phyloP scores from a whole-genome alignment of 1,140 invertebrate genomes.

The Drosophila prosaltans region DNA sequence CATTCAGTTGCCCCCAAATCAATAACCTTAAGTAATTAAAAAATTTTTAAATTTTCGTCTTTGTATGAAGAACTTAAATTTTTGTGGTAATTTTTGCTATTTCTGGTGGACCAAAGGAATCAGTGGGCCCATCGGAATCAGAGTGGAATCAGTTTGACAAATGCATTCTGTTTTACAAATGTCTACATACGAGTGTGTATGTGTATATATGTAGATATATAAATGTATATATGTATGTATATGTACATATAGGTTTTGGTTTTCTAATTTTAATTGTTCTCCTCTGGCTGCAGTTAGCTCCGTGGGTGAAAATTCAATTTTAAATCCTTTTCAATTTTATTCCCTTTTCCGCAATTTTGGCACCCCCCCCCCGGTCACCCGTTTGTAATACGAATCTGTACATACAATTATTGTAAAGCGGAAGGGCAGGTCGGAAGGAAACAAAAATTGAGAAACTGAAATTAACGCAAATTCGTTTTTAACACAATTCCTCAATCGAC shows the following conservation, averaged over 20 bases:
- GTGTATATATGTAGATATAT: constrained; percentile 17
- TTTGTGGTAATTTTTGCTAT: constrained; percentile 17
- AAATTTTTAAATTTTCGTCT: neutral
- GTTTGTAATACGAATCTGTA: constrained; percentile 33
- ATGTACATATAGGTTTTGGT: constrained; percentile 25
- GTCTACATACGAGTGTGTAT: neutral
- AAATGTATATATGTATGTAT: neutral
- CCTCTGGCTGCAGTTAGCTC: constrained; percentile 40
- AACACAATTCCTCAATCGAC: constrained; percentile 68
- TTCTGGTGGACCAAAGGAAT: constrained; percentile 4
- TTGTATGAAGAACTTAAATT: neutral
- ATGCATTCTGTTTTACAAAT: constrained; percentile 27
- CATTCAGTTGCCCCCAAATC: neutral
- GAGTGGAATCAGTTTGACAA: constrained; percentile 48
- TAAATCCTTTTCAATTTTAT: constrained; percentile 60
- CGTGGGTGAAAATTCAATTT: constrained; percentile 60
- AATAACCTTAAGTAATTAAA: neutral
- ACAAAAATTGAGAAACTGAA: constrained; percentile 55
- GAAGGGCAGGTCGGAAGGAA: constrained; percentile 39
- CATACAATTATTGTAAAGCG: constrained; percentile 47
- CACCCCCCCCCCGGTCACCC: neutral
- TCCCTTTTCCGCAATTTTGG: constrained; percentile 18
- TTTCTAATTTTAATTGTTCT: constrained; percentile 59
- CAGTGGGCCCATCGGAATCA: neutral
- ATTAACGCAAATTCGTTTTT: constrained; percentile 77